Evolutionary conservation across 2,888 invertebrate genomes (phyloP), one percentile per base, ranked within the genome.

Genomic region (Cryptus armator): DNA sequence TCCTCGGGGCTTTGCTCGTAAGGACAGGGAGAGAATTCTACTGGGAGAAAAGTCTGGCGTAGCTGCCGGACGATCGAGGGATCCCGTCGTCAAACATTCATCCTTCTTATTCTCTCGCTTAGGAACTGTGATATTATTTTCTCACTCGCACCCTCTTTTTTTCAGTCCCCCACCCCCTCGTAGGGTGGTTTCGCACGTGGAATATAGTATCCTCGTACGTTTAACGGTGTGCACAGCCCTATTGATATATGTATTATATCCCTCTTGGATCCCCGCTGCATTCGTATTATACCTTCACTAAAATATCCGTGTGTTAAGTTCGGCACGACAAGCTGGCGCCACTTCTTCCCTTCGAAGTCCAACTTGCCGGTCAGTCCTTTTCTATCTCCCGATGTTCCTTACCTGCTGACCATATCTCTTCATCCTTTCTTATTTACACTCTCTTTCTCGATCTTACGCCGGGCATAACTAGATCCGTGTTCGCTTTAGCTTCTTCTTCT

Each of bases 261-360:
- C 79, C 74, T 51, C 12, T 32, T 14, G 62, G 14, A 32, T 12
- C 56, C 71, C 19, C 72, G 72, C 29, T 76, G 82, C 82, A 76
- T 82, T 80, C 62, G 80, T 85, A 80, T 80, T 59, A 48, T 72
- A 67, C 66, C 76, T 19, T 76, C 62, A 46, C 16, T 5, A 67
- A 79, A 77, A 83, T 80, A 80, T 67, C 83, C 80, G 83, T 80
- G 82, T 76, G 83, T 83, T 85, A 77, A 83, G 76, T 77, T 80
- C 80, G 79, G 85, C 88, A 89, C 92, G 92, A 91, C 92, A 91
- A 90, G 88, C 91, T 91, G 93, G 93, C 93, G 93, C 93, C 93
- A 92, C 89, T 89, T 89, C 88, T 86, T 68, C 66, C 78, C 86
- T 83, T 88, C 87, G 83, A 62, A 84, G 81, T 85, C 85, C 84